Evolutionary conservation across 1,140 invertebrate genomes (phyloP), one percentile per base, ranked within the genome.

Genomic region (Mamestra configurata): DNA sequence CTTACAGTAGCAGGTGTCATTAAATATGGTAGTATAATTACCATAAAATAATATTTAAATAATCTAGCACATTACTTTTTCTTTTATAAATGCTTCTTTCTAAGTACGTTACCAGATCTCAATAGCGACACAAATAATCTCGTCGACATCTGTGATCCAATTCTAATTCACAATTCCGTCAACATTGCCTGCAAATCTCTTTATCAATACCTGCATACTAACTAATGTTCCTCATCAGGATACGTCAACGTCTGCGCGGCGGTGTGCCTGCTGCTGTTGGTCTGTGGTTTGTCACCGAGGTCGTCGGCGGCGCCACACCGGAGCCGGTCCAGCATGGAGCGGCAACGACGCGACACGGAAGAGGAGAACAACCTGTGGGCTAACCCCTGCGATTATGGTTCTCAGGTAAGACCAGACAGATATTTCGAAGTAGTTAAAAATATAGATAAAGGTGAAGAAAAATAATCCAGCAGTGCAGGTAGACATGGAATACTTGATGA

Each of bases 161-260:
- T 31, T 31, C 2, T 31, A 3, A 3, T 31, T 31, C 5, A 1
- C 27, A 31, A 5, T 31, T 31, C 5, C 5, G 5, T 31, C n/a
- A n/a, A n/a, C n/a, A n/a, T n/a, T n/a, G n/a, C n/a, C n/a, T n/a
- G n/a, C n/a, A 1, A 40, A 8, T 40, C 8, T 40, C 1, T 64
- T 40, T 40, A 4, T 7, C 2, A 18, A 13, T 1, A 66, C 2
- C 15, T 70, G n/a, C 1, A 49, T 49, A 27, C 35, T 66, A 40
- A 66, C 40, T 1, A 8, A 20, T 49, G 5, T 24, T 53, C 75
- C 11, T 43, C 11, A 61, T 1, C 82, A 94, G 93, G 90, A 91
- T 93, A 91, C 90, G 90, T 94, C 91, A 93, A 94, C 88, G 92
- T 93, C 84, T 94, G 89, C 78, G 91, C 93, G 70, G 90, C 91